Conservation (phyloP, 2,113 vertebrate genomes). For the Trematocara unimaculatum region DNA sequence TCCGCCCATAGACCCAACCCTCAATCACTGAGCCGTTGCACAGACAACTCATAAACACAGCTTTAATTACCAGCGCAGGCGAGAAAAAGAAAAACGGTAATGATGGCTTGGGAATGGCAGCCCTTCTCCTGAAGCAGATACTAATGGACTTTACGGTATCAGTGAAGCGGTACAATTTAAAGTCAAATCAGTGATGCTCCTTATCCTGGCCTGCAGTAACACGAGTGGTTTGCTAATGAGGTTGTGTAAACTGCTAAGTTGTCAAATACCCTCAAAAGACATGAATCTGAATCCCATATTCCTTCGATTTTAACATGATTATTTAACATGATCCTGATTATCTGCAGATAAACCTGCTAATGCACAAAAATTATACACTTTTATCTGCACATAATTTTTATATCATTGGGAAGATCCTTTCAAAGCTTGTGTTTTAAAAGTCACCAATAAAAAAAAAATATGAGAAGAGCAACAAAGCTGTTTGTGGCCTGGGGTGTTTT, state of each 20-base stretch:
- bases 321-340: neutral
- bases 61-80: slow-evolving; percentile 11
- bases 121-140: neutral
- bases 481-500: slow-evolving; percentile 9
- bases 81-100: neutral
- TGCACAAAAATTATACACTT: neutral
- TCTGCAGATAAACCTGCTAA: neutral
- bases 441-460: neutral
- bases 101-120: neutral
- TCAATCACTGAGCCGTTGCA: neutral
- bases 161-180: neutral
- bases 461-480: slow-evolving; percentile 3
- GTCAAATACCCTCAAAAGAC: neutral
- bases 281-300: neutral
- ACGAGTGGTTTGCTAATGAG: slow-evolving; percentile 14
- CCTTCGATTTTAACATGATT: neutral
- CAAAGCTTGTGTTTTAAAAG: neutral
- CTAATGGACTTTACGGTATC: slow-evolving; percentile 1
- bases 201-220: neutral
- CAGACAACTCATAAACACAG: neutral
- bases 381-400: neutral
- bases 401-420: neutral
- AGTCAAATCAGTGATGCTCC: slow-evolving; percentile 12
- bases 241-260: neutral
- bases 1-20: neutral